Evolutionary conservation across 2,888 invertebrate genomes (phyloP), one percentile per base, ranked within the genome.

Genomic region (Watsonalla binaria): DNA sequence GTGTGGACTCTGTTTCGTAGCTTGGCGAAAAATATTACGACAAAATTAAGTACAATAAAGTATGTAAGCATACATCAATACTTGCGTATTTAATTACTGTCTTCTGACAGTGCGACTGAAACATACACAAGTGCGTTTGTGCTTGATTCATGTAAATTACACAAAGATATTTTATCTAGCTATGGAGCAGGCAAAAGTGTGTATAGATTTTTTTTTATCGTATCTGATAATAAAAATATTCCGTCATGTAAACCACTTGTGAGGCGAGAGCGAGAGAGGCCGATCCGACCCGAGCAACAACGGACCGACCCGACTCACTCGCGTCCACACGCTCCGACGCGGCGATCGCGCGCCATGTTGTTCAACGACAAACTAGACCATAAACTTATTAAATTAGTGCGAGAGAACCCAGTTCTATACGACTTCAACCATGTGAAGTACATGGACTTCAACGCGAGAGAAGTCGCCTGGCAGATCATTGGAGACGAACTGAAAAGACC

Each of bases 401-500:
- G 75, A 47, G 77, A 82, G 1, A 77, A 84, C 51, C 76, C 85
- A 0, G 82, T 86, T 9, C 53, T 90, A 0, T 90, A 90, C 63
- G 85, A 90, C 54, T 71, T 71, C 49, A 84, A 78, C 56, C 74
- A 89, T 64, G 66, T 64, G 0, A 82, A 84, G 54, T 90, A 90
- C 54, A 85, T 88, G 84, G 87, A 90, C 60, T 86, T 84, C 52
- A 89, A 90, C 46, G 69, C 82, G 0, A 72, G 90, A 9, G 90
- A 90, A 54, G 90, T 90, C 15, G 80, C 84, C 2, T 90, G 90
- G 90, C 90, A 90, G 65, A 86, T 78, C 65, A 90, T 90, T 37
- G 90, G 90, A 5, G 90, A 90, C 57, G 84, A 83, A 53, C 62
- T 90, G 15, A 78, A 83, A 59, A 74, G 76, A 53, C 80, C 90